Evolutionary conservation across 2,888 invertebrate species (phyloP), one percentile per base, ranked within the genome.

Genomic region (Proisotoma minuta): DNA sequence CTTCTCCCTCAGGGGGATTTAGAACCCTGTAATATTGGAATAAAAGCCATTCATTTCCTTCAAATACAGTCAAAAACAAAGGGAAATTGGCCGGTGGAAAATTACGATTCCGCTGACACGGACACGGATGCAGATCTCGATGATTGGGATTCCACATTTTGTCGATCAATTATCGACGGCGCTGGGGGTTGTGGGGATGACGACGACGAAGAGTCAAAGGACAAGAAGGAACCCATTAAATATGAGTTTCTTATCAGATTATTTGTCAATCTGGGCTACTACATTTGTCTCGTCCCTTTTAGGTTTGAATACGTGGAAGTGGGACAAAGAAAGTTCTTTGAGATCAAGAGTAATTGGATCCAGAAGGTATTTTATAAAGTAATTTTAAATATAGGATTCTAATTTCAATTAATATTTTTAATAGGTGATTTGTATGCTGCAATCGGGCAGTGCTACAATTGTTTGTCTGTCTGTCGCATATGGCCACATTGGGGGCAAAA

Each of bases 391-490:
- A n/a, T n/a, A n/a, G n/a, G n/a, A n/a, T n/a, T n/a, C n/a, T n/a
- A n/a, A n/a, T n/a, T n/a, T n/a, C n/a, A n/a, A n/a, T n/a, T n/a
- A n/a, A n/a, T n/a, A n/a, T 43, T n/a, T 43, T 15, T n/a, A 8
- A 4, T 27, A 51, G 51, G 51, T 51, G 27, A 51, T 51, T 27
- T 24, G 51, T 27, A 24, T 26, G 26, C 15, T n/a, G 8, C 18
- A 26, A n/a, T 51, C 27, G 15, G 22, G 51, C 8, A 26, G 27
- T 12, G 28, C 51, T 4, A 24, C 51, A 2, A n/a, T 51, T n/a
- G 51, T 51, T n/a, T 51, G 51, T 27, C 28, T 51, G 4, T 27
- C 28, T 3, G 51, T 51, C n/a, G 51, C 51, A 12, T 51, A 51
- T 27, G 51, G 27, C 22, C 51, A 51, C 15, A 51, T 51, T n/a